Base-by-base conservation (phyloP, 2,888 invertebrate species). In the Camptogramma bilineatum region DNA sequence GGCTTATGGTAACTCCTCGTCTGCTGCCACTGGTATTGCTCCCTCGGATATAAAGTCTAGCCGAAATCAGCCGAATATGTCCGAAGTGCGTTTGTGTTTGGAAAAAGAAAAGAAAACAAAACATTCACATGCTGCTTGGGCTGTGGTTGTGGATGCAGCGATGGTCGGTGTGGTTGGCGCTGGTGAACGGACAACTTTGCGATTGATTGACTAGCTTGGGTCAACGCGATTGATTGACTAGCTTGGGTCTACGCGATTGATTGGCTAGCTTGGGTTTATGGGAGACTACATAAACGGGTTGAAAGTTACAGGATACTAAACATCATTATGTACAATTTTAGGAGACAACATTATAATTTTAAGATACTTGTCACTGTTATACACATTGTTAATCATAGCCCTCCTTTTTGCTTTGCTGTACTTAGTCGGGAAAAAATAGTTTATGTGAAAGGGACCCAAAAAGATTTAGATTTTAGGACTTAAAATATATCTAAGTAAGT, bases 1-100 rank as follows among this genome's bases (percentile, higher is more conserved):
- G 93, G 93, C 87, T 93, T 93, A 88, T 90, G 92, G 88, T 92
- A 92, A 88, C 91, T 92, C 86, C 95, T 92, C 79, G 94, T 94
- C 87, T 95, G 89, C 91, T 95, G 95, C 95, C 95, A 95, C 74
- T 95, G 95, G 92, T 95, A 95, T 94, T 95, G 90, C 88, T 92
- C 91, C 90, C 90, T 89, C 91, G 91, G 90, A 92, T 91, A 92
- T 89, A 91, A 89, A 91, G 91, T 91, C 92, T 88, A 85, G 87
- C 80, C 87, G 87, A 85, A 85, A 90, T 90, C 88, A 85, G 87
- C 81, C 87, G 87, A 86, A 85, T 88, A 90, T 87, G 88, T 91
- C 93, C 91, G 90, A 90, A 87, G 91, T 92, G 93, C 90, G 88
- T 88, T 88, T 90, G 90, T 91, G 91, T 91, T 91, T 92, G 88